A percentile compares a stretch with the other conserved stretches of the same genome.
Evolutionary conservation across 2,113 vertebrate species (phyloP).

Genomic region (Leptobrachium ailaonicum): DNA sequence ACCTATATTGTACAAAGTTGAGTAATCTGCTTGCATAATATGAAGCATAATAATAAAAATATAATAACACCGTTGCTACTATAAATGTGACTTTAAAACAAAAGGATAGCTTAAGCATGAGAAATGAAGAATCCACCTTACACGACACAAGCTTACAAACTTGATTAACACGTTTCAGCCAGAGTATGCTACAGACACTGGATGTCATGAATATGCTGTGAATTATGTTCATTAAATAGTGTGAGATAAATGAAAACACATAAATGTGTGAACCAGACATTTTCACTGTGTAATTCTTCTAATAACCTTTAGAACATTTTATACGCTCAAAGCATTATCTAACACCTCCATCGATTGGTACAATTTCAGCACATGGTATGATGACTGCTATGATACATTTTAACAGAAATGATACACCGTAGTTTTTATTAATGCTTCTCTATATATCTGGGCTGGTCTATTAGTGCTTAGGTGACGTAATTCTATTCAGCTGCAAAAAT

Average conservation of each 20-base stretch:
- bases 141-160: neutral
- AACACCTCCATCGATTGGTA: neutral
- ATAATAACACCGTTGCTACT: no score
- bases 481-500: neutral
- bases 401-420: neutral
- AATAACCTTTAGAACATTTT: neutral
- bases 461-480: neutral
- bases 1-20: no score
- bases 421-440: neutral
- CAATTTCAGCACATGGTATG: neutral
- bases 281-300: neutral
- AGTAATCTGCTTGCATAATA: no score
- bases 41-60: no score
- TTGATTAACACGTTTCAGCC: constrained; percentile 5
- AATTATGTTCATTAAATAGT: neutral
- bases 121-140: constrained; percentile 2
- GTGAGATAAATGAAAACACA: constrained; percentile 1
- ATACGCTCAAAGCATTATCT: neutral
- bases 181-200: neutral
- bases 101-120: neutral
- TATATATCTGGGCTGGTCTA: neutral
- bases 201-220: neutral
- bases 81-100: no score
- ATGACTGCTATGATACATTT: neutral
- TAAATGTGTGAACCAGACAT: constrained; percentile 4